Conservation (phyloP, 2,797 vertebrate species). For the Danio choprae region DNA sequence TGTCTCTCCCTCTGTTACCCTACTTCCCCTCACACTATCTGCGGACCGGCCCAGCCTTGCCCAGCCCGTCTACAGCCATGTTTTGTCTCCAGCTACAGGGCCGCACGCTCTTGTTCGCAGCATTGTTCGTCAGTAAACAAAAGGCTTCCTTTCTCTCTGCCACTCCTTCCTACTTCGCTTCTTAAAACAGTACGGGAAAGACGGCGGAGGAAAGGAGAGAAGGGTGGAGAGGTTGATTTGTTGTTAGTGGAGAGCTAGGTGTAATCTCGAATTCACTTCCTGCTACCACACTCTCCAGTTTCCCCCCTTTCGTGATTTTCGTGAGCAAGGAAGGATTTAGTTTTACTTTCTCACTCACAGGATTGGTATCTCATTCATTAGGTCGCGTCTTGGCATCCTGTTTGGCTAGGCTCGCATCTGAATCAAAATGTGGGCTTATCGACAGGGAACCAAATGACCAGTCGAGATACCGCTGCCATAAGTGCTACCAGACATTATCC, state of each 20-base stretch:
- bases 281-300: constrained; percentile 42
- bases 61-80: constrained; percentile 56
- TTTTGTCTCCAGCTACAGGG: constrained; percentile 67
- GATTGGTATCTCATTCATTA: constrained; percentile 55
- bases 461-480: constrained; percentile 3
- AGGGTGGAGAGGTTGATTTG: constrained; percentile 28
- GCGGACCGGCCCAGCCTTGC: constrained; percentile 58
- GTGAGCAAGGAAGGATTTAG: constrained; percentile 32
- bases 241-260: constrained; percentile 53
- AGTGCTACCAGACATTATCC: constrained; percentile 31
- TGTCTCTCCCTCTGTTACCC: constrained; percentile 19
- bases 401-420: constrained; percentile 40
- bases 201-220: constrained; percentile 33
- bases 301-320: constrained; percentile 26
- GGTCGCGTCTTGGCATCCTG: constrained; percentile 46
- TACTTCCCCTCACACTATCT: constrained; percentile 36
- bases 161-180: constrained; percentile 56
- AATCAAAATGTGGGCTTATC: constrained; percentile 50
- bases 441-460: constrained; percentile 18
- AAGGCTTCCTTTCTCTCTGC: constrained; percentile 65
- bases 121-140: constrained; percentile 79
- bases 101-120: constrained; percentile 61
- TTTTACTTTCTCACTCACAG: constrained; percentile 25
- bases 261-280: constrained; percentile 61
- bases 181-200: constrained; percentile 30